phyloP scores from a whole-genome alignment of 2,113 vertebrate species.

The Amia ocellicauda region DNA sequence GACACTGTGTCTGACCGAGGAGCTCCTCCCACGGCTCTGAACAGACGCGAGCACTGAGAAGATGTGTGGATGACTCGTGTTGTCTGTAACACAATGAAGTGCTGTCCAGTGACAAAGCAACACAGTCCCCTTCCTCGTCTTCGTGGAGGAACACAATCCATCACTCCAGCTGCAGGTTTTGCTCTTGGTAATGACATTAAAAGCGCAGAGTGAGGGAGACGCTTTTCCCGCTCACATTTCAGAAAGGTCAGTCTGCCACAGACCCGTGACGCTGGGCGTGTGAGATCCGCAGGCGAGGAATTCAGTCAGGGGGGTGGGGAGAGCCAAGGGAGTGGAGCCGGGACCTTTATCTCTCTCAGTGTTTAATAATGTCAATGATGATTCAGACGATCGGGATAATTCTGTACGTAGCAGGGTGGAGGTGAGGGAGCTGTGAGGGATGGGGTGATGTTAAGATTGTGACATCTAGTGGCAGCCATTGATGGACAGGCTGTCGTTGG shows the following conservation, averaged over 20 bases:
- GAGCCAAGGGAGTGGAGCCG: background rate
- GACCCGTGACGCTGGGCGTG: conserved; percentile 10
- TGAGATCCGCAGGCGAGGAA: conserved; percentile 18
- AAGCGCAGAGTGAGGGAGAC: conserved; percentile 9
- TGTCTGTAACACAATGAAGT: too few relatives aligned
- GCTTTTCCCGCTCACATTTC: conserved; percentile 3
- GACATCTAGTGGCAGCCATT: conserved; percentile 52
- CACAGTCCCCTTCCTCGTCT: conserved; percentile 5
- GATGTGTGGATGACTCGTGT: too few relatives aligned
- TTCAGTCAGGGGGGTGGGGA: too few relatives aligned
- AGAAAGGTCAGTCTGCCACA: conserved; percentile 24
- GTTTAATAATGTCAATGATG: conserved; percentile 43
- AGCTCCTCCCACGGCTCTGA: too few relatives aligned
- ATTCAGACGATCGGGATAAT: conserved; percentile 26
- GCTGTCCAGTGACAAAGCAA: background rate
- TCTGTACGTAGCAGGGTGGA: background rate
- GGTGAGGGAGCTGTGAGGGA: background rate
- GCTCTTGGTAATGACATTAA: conserved; percentile 25
- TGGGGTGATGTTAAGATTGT: conserved; percentile 48
- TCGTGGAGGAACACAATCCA: background rate
- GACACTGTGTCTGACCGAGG: too few relatives aligned
- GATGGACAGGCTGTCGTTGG: conserved; percentile 25
- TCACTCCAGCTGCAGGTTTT: background rate
- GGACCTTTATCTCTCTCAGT: conserved; percentile 35
- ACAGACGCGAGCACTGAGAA: too few relatives aligned